These are phyloP conservation scores for Greenwoodochromis staneri DNA, from an alignment of 2,113 vertebrate genomes.

Conservation along the genomic window DNA sequence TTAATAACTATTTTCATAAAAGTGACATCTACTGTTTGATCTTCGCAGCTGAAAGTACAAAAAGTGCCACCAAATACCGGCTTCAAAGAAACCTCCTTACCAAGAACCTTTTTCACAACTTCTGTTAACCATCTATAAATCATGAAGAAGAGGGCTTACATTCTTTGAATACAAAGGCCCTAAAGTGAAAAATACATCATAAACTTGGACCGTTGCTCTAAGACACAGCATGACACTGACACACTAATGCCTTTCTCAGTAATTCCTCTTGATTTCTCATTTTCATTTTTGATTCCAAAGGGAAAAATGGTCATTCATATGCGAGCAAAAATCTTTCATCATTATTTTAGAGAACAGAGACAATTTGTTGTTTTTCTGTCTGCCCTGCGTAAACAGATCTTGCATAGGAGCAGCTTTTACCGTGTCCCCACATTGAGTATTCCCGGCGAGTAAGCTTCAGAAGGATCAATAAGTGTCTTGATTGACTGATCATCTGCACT, in stretches of 20 bases:
- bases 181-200: background rate
- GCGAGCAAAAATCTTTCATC: background rate
- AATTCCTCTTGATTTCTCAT: background rate
- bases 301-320: background rate
- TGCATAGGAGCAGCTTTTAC: background rate
- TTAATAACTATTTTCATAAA: background rate
- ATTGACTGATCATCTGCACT: constrained; percentile 7
- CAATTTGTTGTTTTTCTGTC: background rate
- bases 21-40: background rate
- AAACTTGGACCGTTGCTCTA: background rate
- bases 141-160: background rate
- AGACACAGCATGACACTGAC: background rate
- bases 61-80: background rate
- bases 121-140: background rate
- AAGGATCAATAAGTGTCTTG: constrained; percentile 13
- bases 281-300: background rate
- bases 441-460: background rate
- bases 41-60: background rate
- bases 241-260: background rate
- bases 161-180: background rate
- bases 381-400: background rate
- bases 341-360: background rate
- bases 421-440: background rate
- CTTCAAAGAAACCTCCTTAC: background rate
- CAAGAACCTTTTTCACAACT: background rate